phyloP scores from a whole-genome alignment of 2,797 vertebrate species.

The Tauraco hartlaubi region DNA sequence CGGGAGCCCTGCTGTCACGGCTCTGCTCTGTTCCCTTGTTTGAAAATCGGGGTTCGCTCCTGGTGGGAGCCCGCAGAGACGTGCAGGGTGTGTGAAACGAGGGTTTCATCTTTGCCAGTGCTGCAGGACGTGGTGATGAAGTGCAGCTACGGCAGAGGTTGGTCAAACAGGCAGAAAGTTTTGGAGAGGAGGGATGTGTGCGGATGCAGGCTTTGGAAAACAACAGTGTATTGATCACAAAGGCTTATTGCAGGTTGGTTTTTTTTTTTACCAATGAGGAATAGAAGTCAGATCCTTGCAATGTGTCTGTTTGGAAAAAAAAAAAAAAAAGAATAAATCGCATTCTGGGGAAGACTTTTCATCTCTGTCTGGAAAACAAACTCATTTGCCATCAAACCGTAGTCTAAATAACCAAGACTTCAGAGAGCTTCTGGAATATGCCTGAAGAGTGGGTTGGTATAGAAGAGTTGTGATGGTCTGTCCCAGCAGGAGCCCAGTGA shows the following conservation, averaged over 20 bases:
- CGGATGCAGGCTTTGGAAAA: neutral
- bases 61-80: fast-evolving
- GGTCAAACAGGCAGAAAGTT: neutral
- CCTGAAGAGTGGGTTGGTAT: neutral
- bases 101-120: neutral
- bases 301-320: neutral
- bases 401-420: neutral
- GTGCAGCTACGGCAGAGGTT: neutral
- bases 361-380: neutral
- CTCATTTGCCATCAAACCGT: neutral
- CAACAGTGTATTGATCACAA: neutral
- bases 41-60: neutral
- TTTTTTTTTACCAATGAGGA: neutral
- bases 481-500: neutral
- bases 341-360: neutral
- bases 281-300: neutral
- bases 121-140: neutral
- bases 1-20: fast-evolving
- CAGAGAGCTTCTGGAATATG: neutral
- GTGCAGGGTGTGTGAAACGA: fast-evolving
- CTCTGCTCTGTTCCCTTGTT: neutral
- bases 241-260: neutral
- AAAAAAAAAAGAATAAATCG: neutral
- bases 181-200: neutral
- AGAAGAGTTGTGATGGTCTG: neutral